Percentiles rank a stretch among this genome's conserved stretches.
phyloP scores from a whole-genome alignment of 2,888 invertebrate genomes.

The Ophion costatus region DNA sequence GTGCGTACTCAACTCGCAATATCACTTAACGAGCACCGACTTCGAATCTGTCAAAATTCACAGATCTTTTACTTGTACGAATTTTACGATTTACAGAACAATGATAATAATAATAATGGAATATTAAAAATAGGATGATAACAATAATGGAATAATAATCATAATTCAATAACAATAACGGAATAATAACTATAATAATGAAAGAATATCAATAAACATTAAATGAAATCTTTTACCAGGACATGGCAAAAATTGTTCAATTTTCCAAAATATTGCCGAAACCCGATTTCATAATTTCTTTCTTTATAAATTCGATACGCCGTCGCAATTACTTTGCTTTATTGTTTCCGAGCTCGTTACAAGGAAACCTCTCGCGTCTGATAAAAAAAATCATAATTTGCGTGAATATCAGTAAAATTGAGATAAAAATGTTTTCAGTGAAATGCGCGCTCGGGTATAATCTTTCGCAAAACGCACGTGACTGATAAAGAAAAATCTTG shows the following conservation, averaged over 20 bases:
- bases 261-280: background rate
- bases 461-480: conserved; percentile 30
- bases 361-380: background rate
- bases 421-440: conserved; percentile 24
- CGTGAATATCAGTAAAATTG: conserved; percentile 9
- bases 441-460: conserved; percentile 13
- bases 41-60: conserved; percentile 28
- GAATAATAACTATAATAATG: background rate
- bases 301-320: background rate
- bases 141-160: background rate
- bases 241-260: too few relatives aligned
- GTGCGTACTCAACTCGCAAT: conserved; percentile 35
- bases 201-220: too few relatives aligned
- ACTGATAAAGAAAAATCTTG: conserved; percentile 15
- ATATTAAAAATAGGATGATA: too few relatives aligned
- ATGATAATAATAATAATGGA: background rate
- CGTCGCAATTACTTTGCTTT: background rate
- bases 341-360: background rate
- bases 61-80: background rate
- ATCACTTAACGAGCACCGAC: conserved; percentile 41
- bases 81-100: background rate
- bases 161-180: too few relatives aligned
- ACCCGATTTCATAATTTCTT: background rate
- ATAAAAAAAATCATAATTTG: conserved; percentile 16
- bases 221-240: too few relatives aligned